Conservation (phyloP, 2,113 vertebrate species). For the Rhabdornis inornatus region DNA sequence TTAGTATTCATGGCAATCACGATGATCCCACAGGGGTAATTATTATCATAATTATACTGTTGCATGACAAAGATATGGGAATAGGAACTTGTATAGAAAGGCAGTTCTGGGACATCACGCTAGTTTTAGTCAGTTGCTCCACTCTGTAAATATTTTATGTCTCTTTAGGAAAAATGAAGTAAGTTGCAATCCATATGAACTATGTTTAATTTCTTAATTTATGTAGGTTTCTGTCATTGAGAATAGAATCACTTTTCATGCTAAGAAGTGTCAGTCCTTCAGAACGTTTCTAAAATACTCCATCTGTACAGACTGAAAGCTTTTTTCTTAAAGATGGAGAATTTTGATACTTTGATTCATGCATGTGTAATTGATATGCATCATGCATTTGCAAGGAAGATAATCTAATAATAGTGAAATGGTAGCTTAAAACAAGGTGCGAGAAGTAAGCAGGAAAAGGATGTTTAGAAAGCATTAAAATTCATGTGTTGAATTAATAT, state of each 20-base stretch:
- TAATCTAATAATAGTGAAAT: neutral
- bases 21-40: conserved; percentile 98
- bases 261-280: neutral
- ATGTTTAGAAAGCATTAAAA: neutral
- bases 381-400: neutral
- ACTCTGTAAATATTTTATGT: neutral
- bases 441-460: neutral
- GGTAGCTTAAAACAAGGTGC: neutral
- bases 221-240: neutral
- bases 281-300: neutral
- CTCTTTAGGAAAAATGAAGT: neutral
- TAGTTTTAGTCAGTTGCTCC: neutral
- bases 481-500: accelerated
- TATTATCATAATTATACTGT: conserved; percentile 13
- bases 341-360: neutral
- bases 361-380: neutral
- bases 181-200: neutral
- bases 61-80: neutral
- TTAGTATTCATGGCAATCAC: conserved; percentile 98
- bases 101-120: neutral
- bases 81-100: neutral
- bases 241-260: neutral
- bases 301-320: neutral
- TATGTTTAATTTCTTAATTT: neutral
- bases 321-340: neutral